These are phyloP conservation scores for Vulpes vulpes DNA, from an alignment of 2,113 vertebrate species.

Conservation along the genomic window DNA sequence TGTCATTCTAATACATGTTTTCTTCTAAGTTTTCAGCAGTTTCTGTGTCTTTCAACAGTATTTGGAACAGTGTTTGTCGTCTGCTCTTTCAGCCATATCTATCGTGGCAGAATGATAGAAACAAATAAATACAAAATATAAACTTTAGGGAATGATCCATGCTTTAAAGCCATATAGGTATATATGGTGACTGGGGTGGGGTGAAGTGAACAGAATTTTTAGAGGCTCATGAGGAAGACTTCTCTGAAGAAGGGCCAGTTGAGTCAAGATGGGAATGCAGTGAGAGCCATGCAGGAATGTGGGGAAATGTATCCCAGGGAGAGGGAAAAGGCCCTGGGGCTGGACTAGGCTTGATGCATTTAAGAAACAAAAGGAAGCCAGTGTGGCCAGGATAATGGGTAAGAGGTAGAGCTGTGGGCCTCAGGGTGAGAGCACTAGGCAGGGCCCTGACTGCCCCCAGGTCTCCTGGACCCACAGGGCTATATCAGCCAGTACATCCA, in stretches of 20 bases:
- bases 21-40: neutral
- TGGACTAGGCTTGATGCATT: neutral
- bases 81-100: neutral
- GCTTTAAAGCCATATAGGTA: neutral
- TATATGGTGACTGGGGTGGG: accelerated
- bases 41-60: neutral
- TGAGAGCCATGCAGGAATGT: accelerated
- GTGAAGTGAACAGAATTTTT: neutral
- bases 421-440: neutral
- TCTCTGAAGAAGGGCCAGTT: neutral
- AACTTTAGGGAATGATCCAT: neutral
- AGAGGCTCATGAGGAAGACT: neutral
- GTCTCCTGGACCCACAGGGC: neutral
- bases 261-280: neutral
- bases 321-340: neutral
- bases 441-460: neutral
- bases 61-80: neutral
- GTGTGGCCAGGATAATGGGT: neutral
- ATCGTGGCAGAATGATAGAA: neutral
- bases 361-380: neutral
- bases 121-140: neutral
- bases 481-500: neutral
- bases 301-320: neutral
- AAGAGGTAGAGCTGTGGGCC: neutral
- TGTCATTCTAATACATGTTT: neutral